Evolutionary conservation across 2,888 invertebrate species (phyloP).

Genomic region (Mayetiola destructor): DNA sequence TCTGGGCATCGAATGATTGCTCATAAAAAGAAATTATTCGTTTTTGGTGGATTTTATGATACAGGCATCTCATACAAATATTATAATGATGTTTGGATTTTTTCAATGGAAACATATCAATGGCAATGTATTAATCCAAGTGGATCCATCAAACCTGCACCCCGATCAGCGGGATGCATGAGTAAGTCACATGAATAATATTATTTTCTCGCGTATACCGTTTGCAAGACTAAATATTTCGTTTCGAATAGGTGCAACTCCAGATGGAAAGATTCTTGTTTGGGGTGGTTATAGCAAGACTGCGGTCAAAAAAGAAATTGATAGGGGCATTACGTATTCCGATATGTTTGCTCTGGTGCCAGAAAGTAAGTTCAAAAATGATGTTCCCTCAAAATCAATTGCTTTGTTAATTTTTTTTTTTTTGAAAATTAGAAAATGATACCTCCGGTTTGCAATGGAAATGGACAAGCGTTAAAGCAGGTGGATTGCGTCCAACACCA

Average conservation of each 20-base stretch:
- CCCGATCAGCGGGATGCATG: conserved; percentile 62
- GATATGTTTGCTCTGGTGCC: conserved; percentile 53
- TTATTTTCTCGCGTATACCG: no score
- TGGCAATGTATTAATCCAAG: conserved; percentile 53
- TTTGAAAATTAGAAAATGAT: conserved; percentile 40
- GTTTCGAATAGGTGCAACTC: conserved; percentile 26
- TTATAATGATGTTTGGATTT: conserved; percentile 72
- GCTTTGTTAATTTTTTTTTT: background rate
- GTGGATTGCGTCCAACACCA: conserved; percentile 47
- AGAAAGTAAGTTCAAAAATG: conserved; percentile 42
- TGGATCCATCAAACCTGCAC: conserved; percentile 50
- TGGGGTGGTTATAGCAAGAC: conserved; percentile 69
- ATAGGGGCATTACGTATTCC: conserved; percentile 52
- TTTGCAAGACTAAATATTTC: no score
- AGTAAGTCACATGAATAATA: no score
- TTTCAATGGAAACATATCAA: conserved; percentile 60
- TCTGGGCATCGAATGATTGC: conserved; percentile 82
- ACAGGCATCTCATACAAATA: conserved; percentile 75
- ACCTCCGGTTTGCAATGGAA: conserved; percentile 50
- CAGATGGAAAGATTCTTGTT: conserved; percentile 50
- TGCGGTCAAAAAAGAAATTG: conserved; percentile 55
- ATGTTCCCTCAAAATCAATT: conserved; percentile 10
- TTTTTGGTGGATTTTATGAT: conserved; percentile 89
- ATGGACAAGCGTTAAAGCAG: conserved; percentile 52
- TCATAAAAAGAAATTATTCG: conserved; percentile 58